Conservation (phyloP, 2,797 vertebrate species). For the Crypturellus tataupa region DNA sequence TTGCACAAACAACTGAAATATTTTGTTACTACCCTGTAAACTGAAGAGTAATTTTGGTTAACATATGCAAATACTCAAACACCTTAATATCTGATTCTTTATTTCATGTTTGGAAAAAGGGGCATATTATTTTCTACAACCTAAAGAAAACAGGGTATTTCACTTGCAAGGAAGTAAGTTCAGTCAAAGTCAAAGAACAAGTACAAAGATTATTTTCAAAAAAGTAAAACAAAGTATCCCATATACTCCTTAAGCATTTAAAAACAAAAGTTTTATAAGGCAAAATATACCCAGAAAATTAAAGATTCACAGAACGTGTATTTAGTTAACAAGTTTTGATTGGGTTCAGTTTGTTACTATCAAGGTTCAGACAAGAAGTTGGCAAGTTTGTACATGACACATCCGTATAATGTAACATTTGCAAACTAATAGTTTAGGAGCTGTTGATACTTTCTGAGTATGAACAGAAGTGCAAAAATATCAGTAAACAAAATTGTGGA, state of each 20-base stretch:
- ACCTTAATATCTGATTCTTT: not conserved
- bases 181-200: not conserved
- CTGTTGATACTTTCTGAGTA: not conserved
- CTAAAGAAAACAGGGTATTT: not conserved
- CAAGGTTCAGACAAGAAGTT: not conserved
- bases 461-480: not conserved
- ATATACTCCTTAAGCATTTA: not conserved
- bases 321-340: not conserved
- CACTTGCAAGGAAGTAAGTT: not conserved
- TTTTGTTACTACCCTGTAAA: not conserved
- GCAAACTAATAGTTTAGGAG: not conserved
- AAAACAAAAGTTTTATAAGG: accelerated
- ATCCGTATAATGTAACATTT: not conserved
- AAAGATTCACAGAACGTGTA: accelerated
- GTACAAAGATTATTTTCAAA: not conserved
- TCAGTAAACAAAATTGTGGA: not conserved
- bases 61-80: not conserved
- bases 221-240: not conserved
- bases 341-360: not conserved
- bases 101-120: not conserved
- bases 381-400: not conserved
- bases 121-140: not conserved
- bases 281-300: not conserved
- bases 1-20: not conserved
- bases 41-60: accelerated